Percentiles rank a stretch among this genome's conserved stretches.
phyloP scores from a whole-genome alignment of 2,113 vertebrate species.

The Ranitomeya imitator region DNA sequence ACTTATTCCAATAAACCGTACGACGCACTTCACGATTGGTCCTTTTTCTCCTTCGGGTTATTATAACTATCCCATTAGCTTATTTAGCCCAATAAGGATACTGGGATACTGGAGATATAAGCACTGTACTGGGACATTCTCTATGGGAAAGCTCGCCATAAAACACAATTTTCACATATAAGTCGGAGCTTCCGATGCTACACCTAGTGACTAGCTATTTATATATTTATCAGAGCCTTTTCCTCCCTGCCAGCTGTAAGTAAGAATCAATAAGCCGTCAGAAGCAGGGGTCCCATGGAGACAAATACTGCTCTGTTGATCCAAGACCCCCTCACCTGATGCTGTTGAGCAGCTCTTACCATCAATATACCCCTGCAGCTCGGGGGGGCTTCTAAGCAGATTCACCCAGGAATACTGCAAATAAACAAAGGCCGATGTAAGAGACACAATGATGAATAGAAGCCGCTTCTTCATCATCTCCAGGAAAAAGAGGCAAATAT shows the following conservation, averaged over 20 bases:
- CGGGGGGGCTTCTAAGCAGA: neutral
- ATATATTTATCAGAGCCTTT: neutral
- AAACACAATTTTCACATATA: neutral
- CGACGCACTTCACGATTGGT: too few species aligned
- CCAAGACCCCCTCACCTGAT: neutral
- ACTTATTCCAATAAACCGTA: too few species aligned
- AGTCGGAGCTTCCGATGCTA: neutral
- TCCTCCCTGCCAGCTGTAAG: neutral
- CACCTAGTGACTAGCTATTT: neutral
- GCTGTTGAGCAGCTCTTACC: neutral
- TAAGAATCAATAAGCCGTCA: slow-evolving; percentile 11
- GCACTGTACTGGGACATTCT: neutral
- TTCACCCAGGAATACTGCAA: neutral
- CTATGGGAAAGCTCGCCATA: neutral
- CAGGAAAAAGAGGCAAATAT: neutral
- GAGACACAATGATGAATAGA: neutral
- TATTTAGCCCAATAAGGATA: too few species aligned
- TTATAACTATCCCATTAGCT: too few species aligned
- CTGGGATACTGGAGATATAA: too few species aligned
- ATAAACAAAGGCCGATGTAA: neutral
- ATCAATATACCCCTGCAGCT: neutral
- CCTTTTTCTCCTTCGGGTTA: too few species aligned
- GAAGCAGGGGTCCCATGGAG: neutral
- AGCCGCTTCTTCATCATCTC: neutral
- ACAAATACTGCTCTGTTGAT: neutral